These are phyloP conservation scores for Aproaerema taeniolella DNA, from an alignment of 2,888 invertebrate species.

Conservation along the genomic window DNA sequence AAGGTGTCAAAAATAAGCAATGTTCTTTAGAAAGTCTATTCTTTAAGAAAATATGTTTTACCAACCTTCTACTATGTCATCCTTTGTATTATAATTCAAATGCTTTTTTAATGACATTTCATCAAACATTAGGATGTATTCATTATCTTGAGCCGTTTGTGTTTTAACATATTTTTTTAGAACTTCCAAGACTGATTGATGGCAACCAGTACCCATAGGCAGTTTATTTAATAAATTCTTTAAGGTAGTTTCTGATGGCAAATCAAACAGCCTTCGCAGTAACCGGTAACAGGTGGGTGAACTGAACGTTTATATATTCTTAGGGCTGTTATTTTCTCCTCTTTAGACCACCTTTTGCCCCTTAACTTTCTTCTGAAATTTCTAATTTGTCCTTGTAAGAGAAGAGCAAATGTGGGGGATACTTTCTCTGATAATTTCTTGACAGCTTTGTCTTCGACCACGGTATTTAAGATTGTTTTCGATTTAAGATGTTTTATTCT, in stretches of 20 bases:
- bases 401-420: constrained; percentile 1
- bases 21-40: too few relatives aligned
- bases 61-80: constrained; percentile 11
- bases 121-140: constrained; percentile 10
- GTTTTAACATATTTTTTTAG: constrained; percentile 14
- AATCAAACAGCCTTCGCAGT: constrained; percentile 23
- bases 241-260: constrained; percentile 20
- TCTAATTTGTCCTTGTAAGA: constrained; percentile 11
- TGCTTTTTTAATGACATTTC: constrained; percentile 13
- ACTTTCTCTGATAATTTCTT: constrained; percentile 2
- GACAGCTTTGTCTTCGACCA: constrained; percentile 2
- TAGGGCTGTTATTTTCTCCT: constrained; percentile 10
- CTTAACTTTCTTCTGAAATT: constrained; percentile 2
- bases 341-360: constrained; percentile 5
- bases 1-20: too few relatives aligned
- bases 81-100: constrained; percentile 5
- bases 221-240: constrained; percentile 22
- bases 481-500: not conserved
- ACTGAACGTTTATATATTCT: constrained; percentile 24
- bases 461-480: not conserved
- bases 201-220: constrained; percentile 19
- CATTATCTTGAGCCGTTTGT: not conserved
- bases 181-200: constrained; percentile 17
- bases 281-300: constrained; percentile 24
- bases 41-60: too few relatives aligned